Evolutionary conservation across 1,140 invertebrate species (phyloP), one percentile per base, ranked within the genome.

Genomic region (Chironomus striatipennis): DNA sequence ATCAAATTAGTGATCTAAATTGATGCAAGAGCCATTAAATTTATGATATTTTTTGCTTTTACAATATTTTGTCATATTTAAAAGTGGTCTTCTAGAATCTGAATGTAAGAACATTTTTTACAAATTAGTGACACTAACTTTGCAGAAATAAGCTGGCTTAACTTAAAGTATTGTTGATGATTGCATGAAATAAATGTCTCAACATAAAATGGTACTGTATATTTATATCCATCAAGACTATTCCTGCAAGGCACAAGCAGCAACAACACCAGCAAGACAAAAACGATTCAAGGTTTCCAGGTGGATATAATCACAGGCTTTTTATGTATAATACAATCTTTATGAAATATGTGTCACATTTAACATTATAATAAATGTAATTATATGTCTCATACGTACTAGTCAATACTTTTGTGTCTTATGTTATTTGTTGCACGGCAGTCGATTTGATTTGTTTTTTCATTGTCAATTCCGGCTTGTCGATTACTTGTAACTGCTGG

Each of bases 291-390:
- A 70, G 65, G 65, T 20, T 70, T 70, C 7, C 47, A 57, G 8
- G 47, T 57, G 12, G 12, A 57, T n/a, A n/a, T 57, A 57, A 57
- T 57, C 47, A 57, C 47, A 57, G 9, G 47, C 47, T 10, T 57
- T 57, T 57, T 57, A 57, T 57, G 12, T 57, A 57, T 57, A 57
- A 57, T 21, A 15, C 18, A 18, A 10, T 18, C 10, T 70, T 18
- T 70, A 70, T 20, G 65, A 70, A 70, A 70, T 70, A 70, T 70
- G 10, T 70, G 65, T 70, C 65, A 70, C 65, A 70, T 70, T 70
- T 70, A 70, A 70, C 65, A 20, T 20, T 70, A 20, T 70, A 70
- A 70, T 70, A 70, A 70, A 70, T 70, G 65, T 70, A 70, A 70
- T 70, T 70, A 70, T 21, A 70, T 18, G 65, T 70, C 65, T 18